Base-by-base conservation (phyloP, 1,140 invertebrate genomes). In the Cherax quadricarinatus region DNA sequence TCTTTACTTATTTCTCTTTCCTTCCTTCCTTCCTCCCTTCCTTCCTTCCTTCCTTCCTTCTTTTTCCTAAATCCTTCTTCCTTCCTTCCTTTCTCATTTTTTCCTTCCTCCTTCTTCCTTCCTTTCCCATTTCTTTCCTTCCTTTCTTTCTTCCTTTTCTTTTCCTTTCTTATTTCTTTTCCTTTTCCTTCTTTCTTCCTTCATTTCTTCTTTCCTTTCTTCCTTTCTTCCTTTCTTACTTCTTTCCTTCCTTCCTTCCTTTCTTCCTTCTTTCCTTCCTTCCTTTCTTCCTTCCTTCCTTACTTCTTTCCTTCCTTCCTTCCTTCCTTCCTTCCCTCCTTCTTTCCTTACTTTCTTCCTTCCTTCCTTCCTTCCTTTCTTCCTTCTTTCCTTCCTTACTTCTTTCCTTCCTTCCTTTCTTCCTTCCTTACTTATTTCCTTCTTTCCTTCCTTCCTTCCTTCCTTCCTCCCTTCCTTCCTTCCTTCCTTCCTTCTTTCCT, bases 251-350 rank as follows among this genome's bases (percentile, higher is more conserved):
- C 21, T 48, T 80, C 79, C 41, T 48, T 10, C 79, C 41, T 48
- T 80, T 30, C n/a, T 48, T 80, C 79, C 79, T 48, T 80, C 79
- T 16, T 48, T 80, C 79, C 41, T 75, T 75, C 73, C 73, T 75
- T 75, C 73, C 16, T 75, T 75, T 16, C 73, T 75, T 75, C 73
- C 73, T 75, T 4, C 73, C 73, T 75, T 75, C 73, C 73, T 75
- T 41, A 5, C 30, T 57, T 57, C 53, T 12, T 57, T 4, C 53
- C 53, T 57, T 4, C 53, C 12, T 57, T 57, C 53, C 53, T 41
- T 4, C 30, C 30, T 41, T 6, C 48, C 41, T 48, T 6, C 48
- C 41, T 48, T 48, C 48, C 41, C 16, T 6, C 48, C 41, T 48
- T 48, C 48, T 16, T 48, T 48, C 48, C 41, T 48, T 48, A 7